Evolutionary conservation across 2,797 vertebrate genomes (phyloP), one percentile per base, ranked within the genome.

Genomic region (Rallus crepitans): DNA sequence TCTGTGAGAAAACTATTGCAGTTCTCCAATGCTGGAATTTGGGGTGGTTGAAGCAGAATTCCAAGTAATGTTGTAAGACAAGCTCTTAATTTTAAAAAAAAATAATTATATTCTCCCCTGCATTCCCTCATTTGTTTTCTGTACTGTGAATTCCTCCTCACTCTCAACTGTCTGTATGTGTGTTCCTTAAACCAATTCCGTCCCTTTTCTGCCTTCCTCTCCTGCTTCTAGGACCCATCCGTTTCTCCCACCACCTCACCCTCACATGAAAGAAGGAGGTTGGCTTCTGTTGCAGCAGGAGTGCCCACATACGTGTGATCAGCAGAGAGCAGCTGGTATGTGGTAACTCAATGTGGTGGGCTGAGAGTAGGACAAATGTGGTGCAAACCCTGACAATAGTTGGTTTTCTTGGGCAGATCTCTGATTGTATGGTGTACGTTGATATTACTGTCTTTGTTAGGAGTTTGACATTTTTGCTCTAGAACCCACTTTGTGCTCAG

Each of bases 191-290:
- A 80, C 19, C 15, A 70, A 4, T 80, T 70, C 35, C 40, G 13
- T 71, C n/a, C 65, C 47, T 83, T 64, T 81, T 82, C 60, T 78
- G 31, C 59, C 72, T 92, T 94, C 28, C 25, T 87, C 14, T 75
- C 27, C 45, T 78, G 37, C 70, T 52, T 88, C 5, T 59, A 17
- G 59, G 57, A 57, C 19, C 45, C 59, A 28, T 30, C 39, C 9
- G 8, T 73, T 78, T 71, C 11, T 71, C 70, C 89, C 18, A 30
- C 24, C 52, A 59, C 30, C 31, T 66, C 5, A 1, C 28, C 31
- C 47, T 45, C 64, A 15, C 7, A 1, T 18, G 39, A 68, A 52
- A 59, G 77, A 3, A 87, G 78, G 78, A 77, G 61, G 39, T 45
- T 63, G 75, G 40, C 20, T 66, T 63, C 47, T 53, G 45, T 75